These are phyloP conservation scores for Empidonax traillii DNA, from an alignment of 2,113 vertebrate genomes.

Conservation along the genomic window DNA sequence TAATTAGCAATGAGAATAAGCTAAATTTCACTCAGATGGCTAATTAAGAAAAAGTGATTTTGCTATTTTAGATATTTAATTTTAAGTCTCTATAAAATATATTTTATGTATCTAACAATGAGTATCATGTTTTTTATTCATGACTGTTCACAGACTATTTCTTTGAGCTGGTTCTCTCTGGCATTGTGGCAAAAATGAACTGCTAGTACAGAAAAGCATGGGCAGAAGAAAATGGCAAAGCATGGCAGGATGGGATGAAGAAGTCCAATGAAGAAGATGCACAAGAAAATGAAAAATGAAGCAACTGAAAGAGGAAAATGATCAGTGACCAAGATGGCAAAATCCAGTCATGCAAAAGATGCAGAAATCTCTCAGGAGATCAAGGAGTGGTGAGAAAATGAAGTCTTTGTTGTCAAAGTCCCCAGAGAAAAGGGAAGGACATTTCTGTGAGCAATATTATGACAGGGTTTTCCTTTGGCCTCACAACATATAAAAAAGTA, in stretches of 20 bases:
- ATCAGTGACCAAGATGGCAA: neutral
- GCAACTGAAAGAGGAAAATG: neutral
- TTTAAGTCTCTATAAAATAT: neutral
- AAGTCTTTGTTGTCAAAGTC: neutral
- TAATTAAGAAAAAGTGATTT: neutral
- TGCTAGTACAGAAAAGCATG: neutral
- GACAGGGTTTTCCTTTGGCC: neutral
- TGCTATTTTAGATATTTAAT: neutral
- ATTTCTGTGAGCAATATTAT: neutral
- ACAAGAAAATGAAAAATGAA: neutral
- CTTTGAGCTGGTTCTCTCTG: neutral
- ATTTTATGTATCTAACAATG: neutral
- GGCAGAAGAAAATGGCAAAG: neutral
- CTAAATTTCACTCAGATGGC: neutral
- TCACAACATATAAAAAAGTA: neutral
- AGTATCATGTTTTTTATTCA: neutral
- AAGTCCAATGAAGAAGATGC: neutral
- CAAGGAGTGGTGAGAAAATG: neutral
- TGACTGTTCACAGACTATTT: neutral
- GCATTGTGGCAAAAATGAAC: neutral
- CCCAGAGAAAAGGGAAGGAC: neutral
- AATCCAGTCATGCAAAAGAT: neutral
- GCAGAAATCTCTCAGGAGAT: neutral
- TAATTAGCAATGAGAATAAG: neutral
- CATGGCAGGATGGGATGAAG: neutral